A percentile compares a stretch with the other conserved stretches of the same genome.
Conservation (phyloP, 2,888 invertebrate genomes). For the Sinelater perroti region DNA sequence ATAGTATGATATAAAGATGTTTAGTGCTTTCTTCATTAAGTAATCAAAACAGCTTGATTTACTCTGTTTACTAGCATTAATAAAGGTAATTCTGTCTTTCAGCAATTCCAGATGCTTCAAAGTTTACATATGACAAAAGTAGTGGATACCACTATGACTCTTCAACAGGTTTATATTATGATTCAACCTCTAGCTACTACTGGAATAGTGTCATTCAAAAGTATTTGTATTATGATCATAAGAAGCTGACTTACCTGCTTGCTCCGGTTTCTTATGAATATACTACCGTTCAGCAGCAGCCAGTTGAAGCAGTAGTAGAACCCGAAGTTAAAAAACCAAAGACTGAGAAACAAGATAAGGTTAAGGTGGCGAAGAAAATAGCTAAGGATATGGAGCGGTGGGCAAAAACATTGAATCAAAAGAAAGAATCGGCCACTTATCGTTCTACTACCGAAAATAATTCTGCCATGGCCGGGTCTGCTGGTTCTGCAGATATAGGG, state of each 20-base stretch:
- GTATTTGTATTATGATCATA: slow-evolving; percentile 95
- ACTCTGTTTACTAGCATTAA: too few species aligned
- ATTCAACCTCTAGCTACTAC: slow-evolving; percentile 94
- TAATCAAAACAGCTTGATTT: too few species aligned
- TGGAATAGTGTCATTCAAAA: slow-evolving; percentile 91
- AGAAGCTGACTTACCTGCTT: slow-evolving; percentile 70
- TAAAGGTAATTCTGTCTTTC: too few species aligned
- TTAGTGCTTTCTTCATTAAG: too few species aligned
- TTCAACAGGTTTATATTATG: slow-evolving; percentile 93
- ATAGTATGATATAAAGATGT: too few species aligned
- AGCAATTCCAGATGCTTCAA: slow-evolving; percentile 86
- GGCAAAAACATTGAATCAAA: slow-evolving; percentile 97
- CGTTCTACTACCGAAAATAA: slow-evolving; percentile 46
- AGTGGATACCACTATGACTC: slow-evolving; percentile 98
- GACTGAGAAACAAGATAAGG: slow-evolving; percentile 88
- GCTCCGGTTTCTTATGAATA: slow-evolving; percentile 58
- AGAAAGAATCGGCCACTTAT: slow-evolving; percentile 75
- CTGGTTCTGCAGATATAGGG: slow-evolving; percentile 90
- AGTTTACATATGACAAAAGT: slow-evolving; percentile 92
- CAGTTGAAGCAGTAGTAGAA: slow-evolving; percentile 50
- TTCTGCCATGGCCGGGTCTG: slow-evolving; percentile 53
- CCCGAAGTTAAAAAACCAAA: slow-evolving; percentile 72
- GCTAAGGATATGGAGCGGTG: slow-evolving; percentile 95
- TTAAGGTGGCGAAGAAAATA: slow-evolving; percentile 96
- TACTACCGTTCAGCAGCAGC: slow-evolving; percentile 49